Evolutionary conservation across 2,113 vertebrate species (phyloP).

Genomic region (Loxodonta africana): DNA sequence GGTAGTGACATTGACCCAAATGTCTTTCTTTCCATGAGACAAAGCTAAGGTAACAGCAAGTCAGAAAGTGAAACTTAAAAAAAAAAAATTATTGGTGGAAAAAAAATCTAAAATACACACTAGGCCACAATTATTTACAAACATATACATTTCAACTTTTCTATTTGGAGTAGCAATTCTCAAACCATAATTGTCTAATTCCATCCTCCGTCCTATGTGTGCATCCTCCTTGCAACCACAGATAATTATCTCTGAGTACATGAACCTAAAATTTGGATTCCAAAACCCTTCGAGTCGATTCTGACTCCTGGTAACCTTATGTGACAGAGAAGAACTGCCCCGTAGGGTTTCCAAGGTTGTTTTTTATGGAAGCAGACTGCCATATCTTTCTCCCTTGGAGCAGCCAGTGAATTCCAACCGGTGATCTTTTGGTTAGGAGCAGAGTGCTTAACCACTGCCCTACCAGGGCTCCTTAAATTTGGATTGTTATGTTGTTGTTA

Average conservation of each 20-base stretch:
- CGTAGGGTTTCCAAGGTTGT: too few relatives aligned
- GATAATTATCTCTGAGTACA: constrained; percentile 68
- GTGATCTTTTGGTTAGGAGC: too few relatives aligned
- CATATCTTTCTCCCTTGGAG: too few relatives aligned
- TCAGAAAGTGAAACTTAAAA: constrained; percentile 53
- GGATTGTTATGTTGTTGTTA: too few relatives aligned
- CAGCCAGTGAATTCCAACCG: too few relatives aligned
- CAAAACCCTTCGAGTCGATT: background rate
- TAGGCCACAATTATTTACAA: constrained; percentile 57
- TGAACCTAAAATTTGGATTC: constrained; percentile 63
- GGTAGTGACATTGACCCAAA: background rate
- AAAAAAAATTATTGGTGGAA: background rate
- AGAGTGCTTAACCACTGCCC: too few relatives aligned
- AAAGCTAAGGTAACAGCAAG: background rate
- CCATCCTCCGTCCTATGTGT: constrained; percentile 53
- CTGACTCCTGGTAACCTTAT: too few relatives aligned
- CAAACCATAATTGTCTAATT: constrained; percentile 76
- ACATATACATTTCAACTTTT: constrained; percentile 57
- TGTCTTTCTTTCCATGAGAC: constrained; percentile 32
- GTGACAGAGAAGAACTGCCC: too few relatives aligned
- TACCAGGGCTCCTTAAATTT: too few relatives aligned
- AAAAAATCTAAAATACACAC: background rate
- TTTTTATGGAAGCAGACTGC: too few relatives aligned
- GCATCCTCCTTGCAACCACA: constrained; percentile 73
- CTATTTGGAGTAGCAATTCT: constrained; percentile 69